Base-by-base conservation (phyloP, 2,113 vertebrate species). In the Salvelinus namaycush region DNA sequence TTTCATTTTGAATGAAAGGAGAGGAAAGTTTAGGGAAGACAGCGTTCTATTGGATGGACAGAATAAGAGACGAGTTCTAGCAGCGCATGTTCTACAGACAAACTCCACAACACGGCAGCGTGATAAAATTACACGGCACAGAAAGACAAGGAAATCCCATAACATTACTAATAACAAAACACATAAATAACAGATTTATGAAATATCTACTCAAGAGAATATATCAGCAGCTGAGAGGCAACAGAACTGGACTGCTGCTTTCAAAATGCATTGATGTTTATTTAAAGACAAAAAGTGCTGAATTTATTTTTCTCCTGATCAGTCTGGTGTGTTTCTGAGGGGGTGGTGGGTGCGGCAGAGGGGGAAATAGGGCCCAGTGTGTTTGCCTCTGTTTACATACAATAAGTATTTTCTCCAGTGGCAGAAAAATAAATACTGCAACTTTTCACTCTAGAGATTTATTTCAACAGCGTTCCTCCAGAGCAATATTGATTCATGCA, bases 401-500 rank as follows among this genome's bases (percentile, higher is more conserved):
- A 14, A 27, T 11, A 18, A 77, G 39, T 29, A 73, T 60, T 39
- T 39, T 39, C 2, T 39, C 39, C 39, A 34, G 49, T 68, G 54
- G 74, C 68, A 73, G 74, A 75, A 69, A 39, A 69, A 76, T 2
- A 18, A 24, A 73, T 49, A 18, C 54, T 62, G 64, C 22, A 60
- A 26, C 20, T 4, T 66, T 85, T 74, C 48, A 76, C 57, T 84
- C 24, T 59, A 74, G 74, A 73, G 69, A 72, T 89, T 91, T 89
- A 90, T 89, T 91, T 87, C 72, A 83, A 83, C 83, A 85, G 79
- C 70, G 70, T 70, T 76, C 87, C 78, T 83, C 82, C 77, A 90
- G 80, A 87, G 81, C 75, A 81, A 85, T 73, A 79, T 73, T 73
- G 76, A 84, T 49, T 72, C 90, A 92, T 93, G 91, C 91, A 88